A percentile compares a stretch with the other conserved stretches of the same genome.
These are phyloP conservation scores for Chloebia gouldiae DNA, from an alignment of 2,113 vertebrate species.

Conservation along the genomic window DNA sequence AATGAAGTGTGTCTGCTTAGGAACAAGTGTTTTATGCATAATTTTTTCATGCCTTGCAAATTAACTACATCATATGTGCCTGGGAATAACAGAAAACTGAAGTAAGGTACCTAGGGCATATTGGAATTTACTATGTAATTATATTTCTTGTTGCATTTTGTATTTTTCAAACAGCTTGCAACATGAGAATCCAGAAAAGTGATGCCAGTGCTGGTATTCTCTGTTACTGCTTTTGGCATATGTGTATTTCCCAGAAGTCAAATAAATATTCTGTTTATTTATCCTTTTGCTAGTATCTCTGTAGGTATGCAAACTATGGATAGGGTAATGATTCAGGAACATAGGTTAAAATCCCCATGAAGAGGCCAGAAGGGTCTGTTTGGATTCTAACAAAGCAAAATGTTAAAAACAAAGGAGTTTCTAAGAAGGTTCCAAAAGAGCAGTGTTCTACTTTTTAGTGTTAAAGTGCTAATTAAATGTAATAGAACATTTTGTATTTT, in stretches of 20 bases:
- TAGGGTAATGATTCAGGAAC: neutral
- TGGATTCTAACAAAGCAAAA: neutral
- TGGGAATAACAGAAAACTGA: constrained; percentile 16
- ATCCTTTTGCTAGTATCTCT: neutral
- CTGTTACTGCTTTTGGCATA: neutral
- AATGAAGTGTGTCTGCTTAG: constrained; percentile 29
- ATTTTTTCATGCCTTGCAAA: constrained; percentile 34
- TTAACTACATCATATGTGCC: constrained; percentile 5
- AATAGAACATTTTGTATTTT: neutral
- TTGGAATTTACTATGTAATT: neutral
- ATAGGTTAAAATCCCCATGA: neutral
- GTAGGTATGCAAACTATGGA: neutral
- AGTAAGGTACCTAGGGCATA: neutral
- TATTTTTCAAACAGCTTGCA: neutral
- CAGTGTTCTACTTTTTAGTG: neutral
- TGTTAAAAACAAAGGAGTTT: neutral
- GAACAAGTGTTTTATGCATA: constrained; percentile 33
- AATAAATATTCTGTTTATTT: neutral
- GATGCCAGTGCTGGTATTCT: neutral
- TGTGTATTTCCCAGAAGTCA: neutral
- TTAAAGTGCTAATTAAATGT: neutral
- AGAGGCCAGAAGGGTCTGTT: neutral
- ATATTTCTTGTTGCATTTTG: neutral
- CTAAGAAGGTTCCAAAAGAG: neutral
- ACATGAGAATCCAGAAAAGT: neutral